Base-by-base conservation (phyloP, 2,113 vertebrate genomes). In the Scomber japonicus region DNA sequence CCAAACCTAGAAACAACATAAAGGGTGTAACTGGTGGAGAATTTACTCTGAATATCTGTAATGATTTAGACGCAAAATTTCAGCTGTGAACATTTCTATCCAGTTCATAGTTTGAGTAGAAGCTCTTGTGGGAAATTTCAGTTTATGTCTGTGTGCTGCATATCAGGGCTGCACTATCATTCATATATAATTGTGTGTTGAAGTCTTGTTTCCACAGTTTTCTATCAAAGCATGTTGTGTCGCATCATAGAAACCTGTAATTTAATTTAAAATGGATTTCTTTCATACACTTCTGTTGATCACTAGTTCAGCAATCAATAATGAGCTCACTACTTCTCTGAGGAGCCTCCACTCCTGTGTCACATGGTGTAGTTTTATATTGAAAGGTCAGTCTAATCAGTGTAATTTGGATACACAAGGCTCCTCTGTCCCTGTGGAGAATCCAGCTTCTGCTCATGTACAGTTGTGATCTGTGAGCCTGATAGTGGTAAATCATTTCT, bases 401-500 rank as follows among this genome's bases (percentile, higher is more conserved):
- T 84, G 67, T 88, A 56, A 71, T 81, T 80, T 85, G 84, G 69
- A 69, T 45, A 59, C 64, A 78, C 67, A 60, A 49, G 67, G 71
- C 59, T 21, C 67, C 31, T 56, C 73, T 49, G 19, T 71, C 67
- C 62, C 76, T 19, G 74, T 49, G 24, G 57, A 62, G 85, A 59
- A 70, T 74, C 67, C 63, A 14, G 80, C 64, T 27, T 71, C 81
- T 63, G 82, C 60, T 78, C 50, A 71, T 72, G 76, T 78, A 85
- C 70, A 72, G 76, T 31, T 65, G 83, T 71, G 80, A 85, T 84
- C 70, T 54, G 71, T 50, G 66, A 51, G 60, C 63, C 73, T 24
- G 56, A 31, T 67, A 17, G 80, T 48, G 83, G 85, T 89, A 87
- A 91, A 90, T 89, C 76, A 88, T 76, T 61, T 82, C 60, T 82